Conservation (phyloP, 1,140 invertebrate genomes). For the Zeugodacus cucurbitae region DNA sequence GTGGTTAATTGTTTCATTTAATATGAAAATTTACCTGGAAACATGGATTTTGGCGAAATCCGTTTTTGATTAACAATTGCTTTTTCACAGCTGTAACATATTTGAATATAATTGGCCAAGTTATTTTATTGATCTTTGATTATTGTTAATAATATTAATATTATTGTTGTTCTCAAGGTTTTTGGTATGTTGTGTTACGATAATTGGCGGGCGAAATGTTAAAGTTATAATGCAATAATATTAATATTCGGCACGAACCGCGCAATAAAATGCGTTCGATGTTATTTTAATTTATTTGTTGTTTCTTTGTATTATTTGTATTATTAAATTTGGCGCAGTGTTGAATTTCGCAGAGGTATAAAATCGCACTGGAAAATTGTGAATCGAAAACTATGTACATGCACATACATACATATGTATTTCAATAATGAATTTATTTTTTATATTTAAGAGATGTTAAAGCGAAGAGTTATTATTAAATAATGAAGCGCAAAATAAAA, state of each 20-base stretch:
- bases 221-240: neutral
- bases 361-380: neutral
- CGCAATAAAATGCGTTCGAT: neutral
- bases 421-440: neutral
- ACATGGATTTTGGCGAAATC: conserved; percentile 16
- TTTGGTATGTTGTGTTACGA: neutral
- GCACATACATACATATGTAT: neutral
- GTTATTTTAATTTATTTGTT: neutral
- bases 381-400: neutral
- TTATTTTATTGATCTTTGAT: neutral
- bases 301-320: neutral
- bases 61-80: conserved; percentile 1
- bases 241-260: neutral
- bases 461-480: neutral
- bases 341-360: neutral
- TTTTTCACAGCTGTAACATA: conserved; percentile 17
- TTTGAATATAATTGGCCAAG: neutral
- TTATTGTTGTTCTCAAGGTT: conserved; percentile 19
- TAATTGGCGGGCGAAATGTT: neutral
- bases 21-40: conserved; percentile 23
- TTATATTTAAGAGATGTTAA: neutral
- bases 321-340: conserved; percentile 7
- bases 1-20: no score
- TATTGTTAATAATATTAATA: neutral
- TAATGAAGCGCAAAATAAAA: neutral